These are phyloP conservation scores for Lasiurus cinereus DNA, from an alignment of 2,113 vertebrate genomes.

Conservation along the genomic window DNA sequence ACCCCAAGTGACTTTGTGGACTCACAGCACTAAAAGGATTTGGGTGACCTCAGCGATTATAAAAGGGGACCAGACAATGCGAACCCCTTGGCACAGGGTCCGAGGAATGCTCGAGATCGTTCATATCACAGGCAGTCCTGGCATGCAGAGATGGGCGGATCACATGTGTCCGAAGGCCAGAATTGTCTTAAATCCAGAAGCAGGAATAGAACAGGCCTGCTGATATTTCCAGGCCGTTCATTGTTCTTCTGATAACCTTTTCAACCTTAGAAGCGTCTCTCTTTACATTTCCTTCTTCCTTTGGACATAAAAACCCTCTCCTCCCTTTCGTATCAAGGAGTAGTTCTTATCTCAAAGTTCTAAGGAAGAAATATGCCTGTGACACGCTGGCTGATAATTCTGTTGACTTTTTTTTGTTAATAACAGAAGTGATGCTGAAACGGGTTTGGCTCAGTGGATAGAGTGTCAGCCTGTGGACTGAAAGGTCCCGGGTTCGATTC, in stretches of 20 bases:
- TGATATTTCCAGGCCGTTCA: neutral
- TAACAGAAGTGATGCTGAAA: neutral
- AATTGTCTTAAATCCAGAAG: neutral
- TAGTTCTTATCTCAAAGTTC: neutral
- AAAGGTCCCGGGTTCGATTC: too few species aligned
- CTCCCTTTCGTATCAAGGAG: neutral
- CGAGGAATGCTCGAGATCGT: neutral
- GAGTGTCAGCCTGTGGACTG: too few species aligned
- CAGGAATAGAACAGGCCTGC: neutral
- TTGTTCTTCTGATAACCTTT: neutral
- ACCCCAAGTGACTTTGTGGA: neutral
- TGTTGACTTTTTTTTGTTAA: neutral
- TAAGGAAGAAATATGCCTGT: neutral
- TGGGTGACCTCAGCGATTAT: constrained; percentile 29
- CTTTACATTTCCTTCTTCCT: neutral
- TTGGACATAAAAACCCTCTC: neutral
- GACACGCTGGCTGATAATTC: neutral
- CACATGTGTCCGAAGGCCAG: neutral
- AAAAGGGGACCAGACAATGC: neutral
- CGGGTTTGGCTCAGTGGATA: too few species aligned
- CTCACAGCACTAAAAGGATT: neutral
- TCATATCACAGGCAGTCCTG: neutral
- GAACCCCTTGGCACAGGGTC: neutral
- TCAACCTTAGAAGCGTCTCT: neutral
- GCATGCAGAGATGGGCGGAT: neutral